Base-by-base conservation (phyloP, 2,113 vertebrate genomes). In the Vidua macroura region DNA sequence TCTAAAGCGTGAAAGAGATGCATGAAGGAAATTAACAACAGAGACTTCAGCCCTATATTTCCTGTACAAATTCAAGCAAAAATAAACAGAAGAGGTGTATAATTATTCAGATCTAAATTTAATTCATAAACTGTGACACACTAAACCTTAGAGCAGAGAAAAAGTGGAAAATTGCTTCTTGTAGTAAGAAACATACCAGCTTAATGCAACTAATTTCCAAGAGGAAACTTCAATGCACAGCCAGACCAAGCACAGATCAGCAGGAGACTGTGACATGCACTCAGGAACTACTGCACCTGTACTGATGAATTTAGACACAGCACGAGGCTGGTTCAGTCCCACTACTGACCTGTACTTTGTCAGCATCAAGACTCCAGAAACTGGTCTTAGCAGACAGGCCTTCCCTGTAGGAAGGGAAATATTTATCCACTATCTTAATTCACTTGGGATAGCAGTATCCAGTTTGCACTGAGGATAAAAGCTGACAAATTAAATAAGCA, bases 211-310 rank as follows among this genome's bases (percentile, higher is more conserved):
- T 53, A 23, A 63, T 41, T 77, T 83, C 72, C 46, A 44, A 68
- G 28, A 86, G 88, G 69, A 78, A 94, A 46, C 21, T 37, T 7
- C 37, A 84, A 2, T 4, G 17, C 27, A 19, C 7, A 9, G 43
- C 30, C 75, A 62, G 49, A 25, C 7, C 10, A 37, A 58, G 31
- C 0, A 0, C 35, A 4, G 25, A 44, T 8, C 44, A 55, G 22
- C 39, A 73, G 35, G 39, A 84, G n/a, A 49, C 46, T 83, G 24
- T 35, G 19, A 56, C 19, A 69, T 5, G 37, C 2, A 2, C 60
- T 53, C 4, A 11, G 56, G 55, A 77, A 11, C 6, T 8, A 11
- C 16, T 51, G 60, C n/a, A 52, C 9, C 58, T n/a, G 14, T 27
- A 49, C 18, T 1, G 6, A 63, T 12, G 27, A 43, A 51, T 30